Evolutionary conservation across 2,113 vertebrate species (phyloP).

Genomic region (Anolis sagrei): DNA sequence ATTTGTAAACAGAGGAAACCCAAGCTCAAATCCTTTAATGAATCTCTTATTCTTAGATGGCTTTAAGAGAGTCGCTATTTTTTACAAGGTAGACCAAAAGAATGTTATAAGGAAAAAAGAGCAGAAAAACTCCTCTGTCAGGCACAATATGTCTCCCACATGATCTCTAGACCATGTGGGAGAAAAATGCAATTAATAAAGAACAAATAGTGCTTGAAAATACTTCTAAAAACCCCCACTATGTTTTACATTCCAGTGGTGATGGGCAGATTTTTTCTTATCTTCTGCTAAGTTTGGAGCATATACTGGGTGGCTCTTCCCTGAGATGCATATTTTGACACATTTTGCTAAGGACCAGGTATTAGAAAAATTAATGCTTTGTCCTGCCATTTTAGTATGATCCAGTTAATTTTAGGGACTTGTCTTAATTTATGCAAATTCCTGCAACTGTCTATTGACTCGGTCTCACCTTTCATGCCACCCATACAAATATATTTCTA

Average conservation of each 20-base stretch:
- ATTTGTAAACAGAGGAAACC: too few relatives aligned
- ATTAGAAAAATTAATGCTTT: not conserved
- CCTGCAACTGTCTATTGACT: not conserved
- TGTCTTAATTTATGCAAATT: constrained; percentile 43
- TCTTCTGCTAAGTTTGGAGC: not conserved
- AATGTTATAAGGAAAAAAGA: not conserved
- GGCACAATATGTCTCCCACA: not conserved
- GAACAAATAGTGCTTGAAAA: too few relatives aligned
- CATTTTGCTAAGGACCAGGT: too few relatives aligned
- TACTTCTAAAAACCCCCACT: not conserved
- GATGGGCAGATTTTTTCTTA: not conserved
- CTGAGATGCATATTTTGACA: not conserved
- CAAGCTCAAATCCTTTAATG: not conserved
- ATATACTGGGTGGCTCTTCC: not conserved
- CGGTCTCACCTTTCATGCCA: constrained; percentile 38
- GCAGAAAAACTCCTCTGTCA: not conserved
- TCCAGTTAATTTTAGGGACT: not conserved
- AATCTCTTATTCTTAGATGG: not conserved
- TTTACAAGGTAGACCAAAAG: not conserved
- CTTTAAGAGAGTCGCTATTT: not conserved
- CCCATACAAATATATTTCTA: constrained; percentile 66
- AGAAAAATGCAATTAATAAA: not conserved
- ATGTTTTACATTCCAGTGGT: not conserved
- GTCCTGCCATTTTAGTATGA: not conserved
- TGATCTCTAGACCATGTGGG: not conserved